Conservation (phyloP, 2,797 vertebrate genomes). For the Bucorvus abyssinicus region DNA sequence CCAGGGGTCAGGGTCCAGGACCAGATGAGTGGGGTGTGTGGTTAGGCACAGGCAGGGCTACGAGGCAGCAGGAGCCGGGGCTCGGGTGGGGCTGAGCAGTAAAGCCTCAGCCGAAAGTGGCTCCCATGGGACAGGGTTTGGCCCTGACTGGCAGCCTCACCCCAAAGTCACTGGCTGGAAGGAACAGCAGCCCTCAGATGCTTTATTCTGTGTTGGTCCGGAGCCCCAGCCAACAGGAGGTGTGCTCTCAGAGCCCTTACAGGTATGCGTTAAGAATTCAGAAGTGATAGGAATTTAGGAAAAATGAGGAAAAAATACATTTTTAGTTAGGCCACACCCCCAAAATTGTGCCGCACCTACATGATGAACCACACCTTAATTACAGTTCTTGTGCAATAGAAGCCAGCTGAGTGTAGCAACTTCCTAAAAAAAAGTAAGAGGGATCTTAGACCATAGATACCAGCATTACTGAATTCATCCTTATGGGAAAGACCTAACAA, state of each 20-base stretch:
- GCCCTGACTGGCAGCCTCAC: neutral
- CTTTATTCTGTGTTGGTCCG: neutral
- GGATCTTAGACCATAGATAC: neutral
- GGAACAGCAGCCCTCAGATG: neutral
- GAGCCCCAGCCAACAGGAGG: neutral
- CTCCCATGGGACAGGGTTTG: fast-evolving
- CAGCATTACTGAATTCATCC: neutral
- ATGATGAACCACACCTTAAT: neutral
- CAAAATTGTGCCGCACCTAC: neutral
- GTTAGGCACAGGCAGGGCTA: neutral
- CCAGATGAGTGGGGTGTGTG: fast-evolving
- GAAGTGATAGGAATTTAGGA: neutral
- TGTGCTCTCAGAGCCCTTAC: no score
- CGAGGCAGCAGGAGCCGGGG: neutral
- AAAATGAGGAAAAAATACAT: neutral
- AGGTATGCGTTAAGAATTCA: neutral
- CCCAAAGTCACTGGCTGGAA: neutral
- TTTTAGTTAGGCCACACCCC: neutral
- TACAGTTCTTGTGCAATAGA: neutral
- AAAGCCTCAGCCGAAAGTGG: fast-evolving
- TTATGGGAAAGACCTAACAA: neutral
- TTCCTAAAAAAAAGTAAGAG: neutral
- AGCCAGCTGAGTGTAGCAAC: neutral
- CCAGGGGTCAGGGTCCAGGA: neutral
- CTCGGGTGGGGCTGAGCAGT: neutral